These are phyloP conservation scores for Pangasius krempfi DNA, from an alignment of 2,797 vertebrate genomes.

Conservation along the genomic window DNA sequence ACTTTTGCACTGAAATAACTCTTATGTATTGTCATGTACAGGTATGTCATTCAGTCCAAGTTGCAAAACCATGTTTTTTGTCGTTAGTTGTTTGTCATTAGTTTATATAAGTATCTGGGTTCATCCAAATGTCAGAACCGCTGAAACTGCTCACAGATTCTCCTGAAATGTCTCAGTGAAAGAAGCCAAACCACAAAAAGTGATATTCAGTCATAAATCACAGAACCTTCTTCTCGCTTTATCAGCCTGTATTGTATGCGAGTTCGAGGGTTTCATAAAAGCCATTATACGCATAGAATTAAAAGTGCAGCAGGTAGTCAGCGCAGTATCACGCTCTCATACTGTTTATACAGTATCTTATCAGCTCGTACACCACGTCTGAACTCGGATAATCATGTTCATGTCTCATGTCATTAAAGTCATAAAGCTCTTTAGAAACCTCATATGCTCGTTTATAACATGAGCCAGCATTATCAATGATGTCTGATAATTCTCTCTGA, in stretches of 20 bases:
- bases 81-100: neutral
- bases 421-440: neutral
- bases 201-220: neutral
- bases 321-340: neutral
- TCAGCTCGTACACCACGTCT: neutral
- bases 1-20: neutral
- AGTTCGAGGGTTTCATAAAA: neutral
- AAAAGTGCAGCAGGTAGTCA: neutral
- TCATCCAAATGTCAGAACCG: neutral
- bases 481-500: neutral
- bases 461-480: neutral
- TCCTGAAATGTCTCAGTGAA: neutral
- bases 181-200: neutral
- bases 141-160: neutral
- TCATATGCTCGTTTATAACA: neutral
- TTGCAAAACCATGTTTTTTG: neutral
- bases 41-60: neutral
- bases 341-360: neutral
- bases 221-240: neutral
- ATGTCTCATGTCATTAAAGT: neutral
- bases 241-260: neutral
- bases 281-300: neutral
- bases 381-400: neutral
- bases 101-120: neutral
- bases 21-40: neutral